A percentile compares a stretch with the other conserved stretches of the same genome.
phyloP scores from a whole-genome alignment of 1,140 invertebrate species.

The Lordiphosa mommai region DNA sequence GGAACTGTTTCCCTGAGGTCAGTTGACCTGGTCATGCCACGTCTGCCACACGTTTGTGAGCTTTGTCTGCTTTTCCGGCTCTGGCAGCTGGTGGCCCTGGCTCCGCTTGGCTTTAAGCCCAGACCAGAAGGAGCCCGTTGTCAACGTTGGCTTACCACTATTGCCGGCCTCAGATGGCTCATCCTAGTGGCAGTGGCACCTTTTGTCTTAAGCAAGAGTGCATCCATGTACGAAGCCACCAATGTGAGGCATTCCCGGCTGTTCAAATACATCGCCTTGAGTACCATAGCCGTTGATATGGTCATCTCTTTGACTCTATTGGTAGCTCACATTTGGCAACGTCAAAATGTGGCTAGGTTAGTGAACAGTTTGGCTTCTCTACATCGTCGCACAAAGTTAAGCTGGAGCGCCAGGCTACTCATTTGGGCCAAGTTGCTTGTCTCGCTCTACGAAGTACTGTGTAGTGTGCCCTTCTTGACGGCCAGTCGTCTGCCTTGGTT shows the following conservation, averaged over 20 bases:
- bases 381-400: slow-evolving; percentile 8
- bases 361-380: slow-evolving; percentile 20
- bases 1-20: background rate
- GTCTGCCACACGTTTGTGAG: slow-evolving; percentile 50
- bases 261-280: slow-evolving; percentile 48
- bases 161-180: slow-evolving; percentile 23
- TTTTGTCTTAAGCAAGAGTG: slow-evolving; percentile 37
- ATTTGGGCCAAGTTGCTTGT: slow-evolving; percentile 53
- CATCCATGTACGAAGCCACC: slow-evolving; percentile 48
- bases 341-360: slow-evolving; percentile 22
- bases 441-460: slow-evolving; percentile 58
- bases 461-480: slow-evolving; percentile 56
- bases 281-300: slow-evolving; percentile 47
- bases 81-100: slow-evolving; percentile 48
- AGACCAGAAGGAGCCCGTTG: slow-evolving; percentile 8
- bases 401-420: slow-evolving; percentile 23
- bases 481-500: slow-evolving; percentile 38
- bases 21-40: slow-evolving; percentile 49
- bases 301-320: slow-evolving; percentile 40
- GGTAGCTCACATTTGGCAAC: slow-evolving; percentile 34
- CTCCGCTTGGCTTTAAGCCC: slow-evolving; percentile 25
- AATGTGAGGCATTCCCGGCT: slow-evolving; percentile 47
- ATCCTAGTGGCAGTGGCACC: slow-evolving; percentile 32
- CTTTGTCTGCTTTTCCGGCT: slow-evolving; percentile 44
- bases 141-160: slow-evolving; percentile 19